Percentiles rank a stretch among this genome's conserved stretches.
Evolutionary conservation across 2,888 invertebrate species (phyloP).

Genomic region (Alentia gelatinosa): DNA sequence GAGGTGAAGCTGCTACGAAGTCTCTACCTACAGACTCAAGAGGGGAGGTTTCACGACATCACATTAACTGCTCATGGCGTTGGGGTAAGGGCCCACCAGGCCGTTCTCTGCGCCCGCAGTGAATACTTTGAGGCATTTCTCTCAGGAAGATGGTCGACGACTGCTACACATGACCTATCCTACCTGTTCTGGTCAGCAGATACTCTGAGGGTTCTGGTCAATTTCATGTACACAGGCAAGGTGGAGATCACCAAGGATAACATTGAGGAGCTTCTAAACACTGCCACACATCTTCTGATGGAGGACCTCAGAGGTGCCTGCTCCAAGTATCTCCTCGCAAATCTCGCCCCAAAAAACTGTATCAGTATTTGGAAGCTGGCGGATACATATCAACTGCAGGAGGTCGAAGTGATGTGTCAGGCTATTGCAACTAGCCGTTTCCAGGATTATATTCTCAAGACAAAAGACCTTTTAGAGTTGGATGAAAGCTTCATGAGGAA

Average conservation of each 20-base stretch:
- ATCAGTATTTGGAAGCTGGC: background rate
- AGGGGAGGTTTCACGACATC: background rate
- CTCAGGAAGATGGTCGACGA: background rate
- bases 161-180: background rate
- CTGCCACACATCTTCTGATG: background rate
- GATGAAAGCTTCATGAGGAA: background rate
- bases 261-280: background rate
- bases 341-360: conserved; percentile 15
- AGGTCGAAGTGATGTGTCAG: background rate
- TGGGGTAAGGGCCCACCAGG: background rate
- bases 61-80: background rate
- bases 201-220: background rate
- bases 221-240: conserved; percentile 43
- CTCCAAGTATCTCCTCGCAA: conserved; percentile 5
- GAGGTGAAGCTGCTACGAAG: conserved; percentile 5
- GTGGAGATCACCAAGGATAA: conserved; percentile 19
- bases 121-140: background rate
- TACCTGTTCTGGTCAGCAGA: background rate
- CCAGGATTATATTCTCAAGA: background rate
- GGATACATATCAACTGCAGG: background rate
- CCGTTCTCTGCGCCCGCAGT: conserved; percentile 7
- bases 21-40: background rate
- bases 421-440: conserved; percentile 16
- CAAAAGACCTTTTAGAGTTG: background rate
- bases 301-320: background rate